These are phyloP conservation scores for Druceiella hillmani DNA, from an alignment of 2,888 invertebrate genomes.

Conservation along the genomic window DNA sequence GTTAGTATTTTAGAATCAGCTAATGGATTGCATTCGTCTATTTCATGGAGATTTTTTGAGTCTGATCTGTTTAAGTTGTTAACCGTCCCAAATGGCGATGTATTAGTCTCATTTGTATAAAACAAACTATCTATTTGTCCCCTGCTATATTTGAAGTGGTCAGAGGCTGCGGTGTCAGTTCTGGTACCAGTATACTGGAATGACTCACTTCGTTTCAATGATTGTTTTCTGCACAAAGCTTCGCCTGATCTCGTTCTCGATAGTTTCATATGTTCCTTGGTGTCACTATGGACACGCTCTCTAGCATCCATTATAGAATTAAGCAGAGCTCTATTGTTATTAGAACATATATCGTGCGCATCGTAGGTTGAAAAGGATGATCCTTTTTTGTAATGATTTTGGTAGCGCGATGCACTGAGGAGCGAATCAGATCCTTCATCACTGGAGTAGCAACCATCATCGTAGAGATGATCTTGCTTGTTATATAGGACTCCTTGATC, in stretches of 20 bases:
- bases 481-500: conserved; percentile 54
- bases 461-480: conserved; percentile 50
- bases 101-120: conserved; percentile 46
- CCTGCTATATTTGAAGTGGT: conserved; percentile 30
- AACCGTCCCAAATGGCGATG: conserved; percentile 30
- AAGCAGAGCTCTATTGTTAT: conserved; percentile 49
- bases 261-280: conserved; percentile 29
- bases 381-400: conserved; percentile 37
- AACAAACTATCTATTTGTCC: conserved; percentile 57
- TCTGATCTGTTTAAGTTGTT: conserved; percentile 31
- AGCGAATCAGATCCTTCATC: conserved; percentile 68
- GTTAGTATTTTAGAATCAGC: conserved; percentile 59
- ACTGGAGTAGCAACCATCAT: conserved; percentile 54
- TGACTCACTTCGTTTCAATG: conserved; percentile 46
- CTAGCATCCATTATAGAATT: conserved; percentile 53
- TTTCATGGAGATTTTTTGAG: conserved; percentile 42
- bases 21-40: conserved; percentile 42
- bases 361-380: conserved; percentile 38
- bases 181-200: conserved; percentile 36
- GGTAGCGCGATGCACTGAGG: conserved; percentile 56
- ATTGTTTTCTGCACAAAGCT: conserved; percentile 35
- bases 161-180: conserved; percentile 37
- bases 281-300: conserved; percentile 29
- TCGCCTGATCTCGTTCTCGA: conserved; percentile 37
- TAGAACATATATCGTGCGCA: conserved; percentile 34